Base-by-base conservation (phyloP, 2,888 invertebrate species). In the Epiblema foenella region DNA sequence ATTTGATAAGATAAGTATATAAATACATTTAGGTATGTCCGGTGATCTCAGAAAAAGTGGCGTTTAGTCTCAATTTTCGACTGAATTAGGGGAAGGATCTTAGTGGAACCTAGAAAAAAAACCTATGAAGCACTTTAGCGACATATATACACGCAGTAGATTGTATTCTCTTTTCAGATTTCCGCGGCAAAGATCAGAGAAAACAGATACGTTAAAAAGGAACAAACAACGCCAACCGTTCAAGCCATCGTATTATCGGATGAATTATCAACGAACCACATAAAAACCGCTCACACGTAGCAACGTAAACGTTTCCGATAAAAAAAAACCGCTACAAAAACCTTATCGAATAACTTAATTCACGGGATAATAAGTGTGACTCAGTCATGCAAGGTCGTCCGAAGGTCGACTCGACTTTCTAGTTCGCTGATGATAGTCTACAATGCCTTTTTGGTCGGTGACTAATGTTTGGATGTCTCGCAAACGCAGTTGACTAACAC, bases 401-500 rank as follows among this genome's bases (percentile, higher is more conserved):
- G 39, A 68, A 68, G 68, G 68, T 68, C 60, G 60, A 54, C 68
- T 68, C 60, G 60, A 54, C 68, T 68, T 68, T 68, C 68, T 68
- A 60, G 77, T 79, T 81, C 46, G 77, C 75, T 77, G 79, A 80
- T 79, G 76, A 77, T 73, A 17, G 56, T 54, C 42, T 75, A 69
- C 75, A 75, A 74, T 78, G 77, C 81, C 82, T 80, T 84, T 79
- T 81, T 79, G 70, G 75, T 77, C 76, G 74, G 78, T 85, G 84
- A 86, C 81, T 84, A 84, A 83, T 75, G 64, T 73, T 75, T 75
- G 73, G 74, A 39, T 52, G 17, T 52, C 39, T 39, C 24, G 29
- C 39, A 18, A 67, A 37, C 49, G 12, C 24, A 56, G 29, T 24
- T n/a, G 56, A n/a, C 56, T 56, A 56, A 29, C 3, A 4, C 56